Evolutionary conservation across 2,113 vertebrate species (phyloP), one percentile per base, ranked within the genome.

Genomic region (Psettodes erumei): DNA sequence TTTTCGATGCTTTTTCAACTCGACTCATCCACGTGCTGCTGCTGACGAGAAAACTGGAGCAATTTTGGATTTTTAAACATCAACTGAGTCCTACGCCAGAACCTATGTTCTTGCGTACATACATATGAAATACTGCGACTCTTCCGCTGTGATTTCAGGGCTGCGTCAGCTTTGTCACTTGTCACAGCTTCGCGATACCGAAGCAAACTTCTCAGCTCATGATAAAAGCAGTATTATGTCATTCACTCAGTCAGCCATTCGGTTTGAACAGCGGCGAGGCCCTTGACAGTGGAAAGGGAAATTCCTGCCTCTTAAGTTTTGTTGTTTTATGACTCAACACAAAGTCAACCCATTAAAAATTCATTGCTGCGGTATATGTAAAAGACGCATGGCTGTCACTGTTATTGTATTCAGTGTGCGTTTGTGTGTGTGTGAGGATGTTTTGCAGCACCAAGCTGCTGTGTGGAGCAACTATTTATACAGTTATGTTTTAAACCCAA

Each of bases 391-490:
- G 40, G 45, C 6, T 60, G 54, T 67, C 21, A 45, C 11, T 60
- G 40, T 35, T 71, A 43, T n/a, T 63, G 56, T 62, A 33, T 82
- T 47, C 19, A 28, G 25, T 28, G 16, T 25, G 35, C 33, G 30
- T 50, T n/a, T n/a, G n/a, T n/a, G n/a, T 28, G 64, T 25, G 35
- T 38, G 30, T 50, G 38, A 42, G 48, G n/a, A 10, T 32, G 43
- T 58, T 75, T 53, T 77, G 51, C 51, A 63, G 58, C 59, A 47
- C 7, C 8, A 32, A 30, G 38, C 32, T 51, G 63, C 67, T 63
- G 28, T 60, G 59, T 50, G 53, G n/a, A 75, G 61, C 65, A 58
- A 55, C 75, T 56, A 68, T 75, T 75, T 68, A 71, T 71, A 72
- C 21, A 12, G n/a, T 54, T n/a, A 21, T 27, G 56, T 61, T 61